Base-by-base conservation (phyloP, 1,140 invertebrate genomes). In the Diorhabda sublineata region DNA sequence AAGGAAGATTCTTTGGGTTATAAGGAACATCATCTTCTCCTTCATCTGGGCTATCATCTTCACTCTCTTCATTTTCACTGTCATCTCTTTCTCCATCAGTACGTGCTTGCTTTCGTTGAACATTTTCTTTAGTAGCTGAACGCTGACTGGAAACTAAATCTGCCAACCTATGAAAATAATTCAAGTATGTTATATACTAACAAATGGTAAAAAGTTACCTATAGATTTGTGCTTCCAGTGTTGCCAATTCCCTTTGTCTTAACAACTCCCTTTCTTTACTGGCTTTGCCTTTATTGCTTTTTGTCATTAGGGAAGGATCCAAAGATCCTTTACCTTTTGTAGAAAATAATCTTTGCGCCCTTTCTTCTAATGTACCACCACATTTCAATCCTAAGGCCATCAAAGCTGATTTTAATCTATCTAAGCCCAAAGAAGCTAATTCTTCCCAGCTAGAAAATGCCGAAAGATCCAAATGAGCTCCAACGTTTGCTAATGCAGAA, bases 391-490 rank as follows among this genome's bases (percentile, higher is more conserved):
- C 95, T n/a, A 99, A 82, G 4, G 97, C 98, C 89, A 98, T 92
- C 2, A 99, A 83, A 6, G 97, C 98, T 9, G 95, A 97, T 81
- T 99, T 99, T 2, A 99, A 85, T 80, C 98, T 89, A 85, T 99
- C 98, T 71, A 99, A 82, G 57, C 98, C 98, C 4, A 99, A 83
- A 5, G 96, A 98, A 3, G 96, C 96, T 68, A 99, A 83, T 83
- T 99, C 98, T 83, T 99, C 96, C 90, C 93, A 95, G n/a, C 94
- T 97, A 0, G 92, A 94, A 82, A 99, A 99, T 0, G 95, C 95
- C 6, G 95, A 97, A 1, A 99, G 82, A 83, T 99, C 98, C 61
- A 99, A 87, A 85, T 98, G 95, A 11, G 97, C 97, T 68, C 96
- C 97, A 7, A 95, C 88, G 80, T 95, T 93, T 2, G 93, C 92